Conservation (phyloP, 2,113 vertebrate genomes). For the Microcebus lehilahytsara region DNA sequence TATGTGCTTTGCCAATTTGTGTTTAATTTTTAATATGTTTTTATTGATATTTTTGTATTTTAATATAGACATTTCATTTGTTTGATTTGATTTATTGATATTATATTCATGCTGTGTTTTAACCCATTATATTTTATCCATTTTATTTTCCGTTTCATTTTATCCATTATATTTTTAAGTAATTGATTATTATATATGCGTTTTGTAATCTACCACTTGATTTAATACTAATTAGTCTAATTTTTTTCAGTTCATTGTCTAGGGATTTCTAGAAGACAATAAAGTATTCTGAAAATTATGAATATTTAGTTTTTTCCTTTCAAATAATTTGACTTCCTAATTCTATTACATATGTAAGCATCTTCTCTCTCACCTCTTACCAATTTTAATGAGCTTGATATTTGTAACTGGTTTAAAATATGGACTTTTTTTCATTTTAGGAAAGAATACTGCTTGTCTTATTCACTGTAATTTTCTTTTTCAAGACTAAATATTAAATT, state of each 20-base stretch:
- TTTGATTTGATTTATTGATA: neutral
- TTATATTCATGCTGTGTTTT: neutral
- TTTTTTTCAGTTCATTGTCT: conserved; percentile 25
- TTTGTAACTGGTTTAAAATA: conserved; percentile 7
- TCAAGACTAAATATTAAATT: neutral
- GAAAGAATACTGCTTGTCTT: neutral
- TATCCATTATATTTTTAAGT: conserved; percentile 39
- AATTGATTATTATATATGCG: neutral
- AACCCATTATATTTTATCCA: neutral
- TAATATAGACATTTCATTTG: neutral
- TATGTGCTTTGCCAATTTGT: neutral
- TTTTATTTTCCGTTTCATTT: conserved; percentile 19
- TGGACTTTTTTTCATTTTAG: neutral
- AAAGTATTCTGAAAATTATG: conserved; percentile 53
- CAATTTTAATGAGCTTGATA: conserved; percentile 7
- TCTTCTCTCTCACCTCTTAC: neutral
- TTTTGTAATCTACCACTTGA: conserved; percentile 8
- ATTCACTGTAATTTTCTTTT: conserved; percentile 9
- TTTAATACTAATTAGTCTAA: conserved; percentile 36
- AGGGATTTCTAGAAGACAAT: conserved; percentile 24
- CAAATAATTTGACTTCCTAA: neutral
- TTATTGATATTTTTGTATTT: neutral
- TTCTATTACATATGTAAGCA: conserved; percentile 21
- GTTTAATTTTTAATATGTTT: neutral
- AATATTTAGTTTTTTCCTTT: conserved; percentile 46